phyloP scores from a whole-genome alignment of 2,113 vertebrate species.

The Sinocyclocheilus rhinocerous region DNA sequence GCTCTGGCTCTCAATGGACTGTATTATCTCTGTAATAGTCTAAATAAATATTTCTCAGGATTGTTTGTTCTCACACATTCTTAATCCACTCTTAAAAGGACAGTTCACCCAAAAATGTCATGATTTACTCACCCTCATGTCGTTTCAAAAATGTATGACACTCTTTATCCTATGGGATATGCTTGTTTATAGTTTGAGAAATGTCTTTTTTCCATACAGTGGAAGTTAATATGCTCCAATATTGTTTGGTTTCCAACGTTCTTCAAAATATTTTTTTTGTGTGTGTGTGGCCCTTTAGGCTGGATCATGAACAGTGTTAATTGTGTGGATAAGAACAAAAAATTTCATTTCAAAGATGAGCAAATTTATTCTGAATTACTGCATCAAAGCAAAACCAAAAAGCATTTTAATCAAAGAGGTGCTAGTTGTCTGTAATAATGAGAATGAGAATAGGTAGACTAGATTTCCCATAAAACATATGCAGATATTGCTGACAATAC shows the following conservation, averaged over 20 bases:
- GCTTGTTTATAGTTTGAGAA: too few species aligned
- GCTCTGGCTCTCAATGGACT: conserved; percentile 2
- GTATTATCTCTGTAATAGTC: conserved; percentile 32
- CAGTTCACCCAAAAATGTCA: background rate
- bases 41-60: conserved; percentile 53
- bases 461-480: background rate
- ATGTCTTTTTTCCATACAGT: too few species aligned
- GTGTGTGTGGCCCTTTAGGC: too few species aligned
- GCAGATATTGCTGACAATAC: background rate
- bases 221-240: too few species aligned
- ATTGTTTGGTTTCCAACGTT: too few species aligned
- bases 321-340: too few species aligned
- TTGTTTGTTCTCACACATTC: background rate
- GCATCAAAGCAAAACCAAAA: conserved; percentile 21
- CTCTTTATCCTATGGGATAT: too few species aligned
- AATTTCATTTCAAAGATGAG: background rate
- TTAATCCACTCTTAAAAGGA: background rate
- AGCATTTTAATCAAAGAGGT: background rate
- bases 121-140: background rate
- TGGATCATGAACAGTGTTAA: too few species aligned
- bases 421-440: background rate
- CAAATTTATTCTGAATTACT: conserved; percentile 17
- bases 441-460: background rate
- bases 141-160: too few species aligned
- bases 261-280: too few species aligned